Percentiles rank a stretch among this genome's conserved stretches.
phyloP scores from a whole-genome alignment of 2,113 vertebrate genomes.

The Seriola rivoliana region DNA sequence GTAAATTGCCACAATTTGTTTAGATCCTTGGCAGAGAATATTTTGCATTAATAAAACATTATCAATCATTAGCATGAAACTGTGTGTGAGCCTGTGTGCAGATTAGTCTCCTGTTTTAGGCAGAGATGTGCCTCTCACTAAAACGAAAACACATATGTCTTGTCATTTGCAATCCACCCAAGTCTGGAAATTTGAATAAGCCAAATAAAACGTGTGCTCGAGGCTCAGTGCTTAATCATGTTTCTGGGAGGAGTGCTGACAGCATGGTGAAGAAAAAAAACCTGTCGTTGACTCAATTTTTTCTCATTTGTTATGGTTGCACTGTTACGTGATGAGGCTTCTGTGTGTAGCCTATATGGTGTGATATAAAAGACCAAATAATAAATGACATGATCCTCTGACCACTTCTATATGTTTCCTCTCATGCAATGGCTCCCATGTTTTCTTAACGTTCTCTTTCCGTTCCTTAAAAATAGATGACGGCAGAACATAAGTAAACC shows the following conservation, averaged over 20 bases:
- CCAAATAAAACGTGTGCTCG: slow-evolving; percentile 55
- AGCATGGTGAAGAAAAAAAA: slow-evolving; percentile 8
- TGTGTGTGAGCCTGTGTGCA: slow-evolving; percentile 62
- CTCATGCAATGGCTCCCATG: background rate
- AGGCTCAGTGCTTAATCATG: slow-evolving; percentile 48
- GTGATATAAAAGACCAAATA: background rate
- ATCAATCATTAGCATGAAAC: slow-evolving; percentile 84
- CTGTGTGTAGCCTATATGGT: background rate
- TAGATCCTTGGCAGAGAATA: slow-evolving; percentile 82
- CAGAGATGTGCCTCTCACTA: slow-evolving; percentile 61
- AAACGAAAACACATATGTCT: slow-evolving; percentile 74
- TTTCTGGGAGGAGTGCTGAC: slow-evolving; percentile 43
- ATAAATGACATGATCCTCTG: background rate
- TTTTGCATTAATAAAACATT: slow-evolving; percentile 87
- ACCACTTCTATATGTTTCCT: background rate
- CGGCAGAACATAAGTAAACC: slow-evolving; percentile 66
- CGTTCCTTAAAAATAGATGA: slow-evolving; percentile 12
- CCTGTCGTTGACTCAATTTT: background rate
- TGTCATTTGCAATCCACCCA: slow-evolving; percentile 59
- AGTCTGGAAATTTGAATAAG: slow-evolving; percentile 66
- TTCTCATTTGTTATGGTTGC: background rate
- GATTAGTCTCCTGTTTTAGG: slow-evolving; percentile 76
- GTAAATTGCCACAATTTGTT: slow-evolving; percentile 88
- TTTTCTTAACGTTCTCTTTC: background rate
- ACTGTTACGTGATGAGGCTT: slow-evolving; percentile 20